These are phyloP conservation scores for Oegoconia quadripuncta DNA, from an alignment of 2,888 invertebrate species.

Conservation along the genomic window DNA sequence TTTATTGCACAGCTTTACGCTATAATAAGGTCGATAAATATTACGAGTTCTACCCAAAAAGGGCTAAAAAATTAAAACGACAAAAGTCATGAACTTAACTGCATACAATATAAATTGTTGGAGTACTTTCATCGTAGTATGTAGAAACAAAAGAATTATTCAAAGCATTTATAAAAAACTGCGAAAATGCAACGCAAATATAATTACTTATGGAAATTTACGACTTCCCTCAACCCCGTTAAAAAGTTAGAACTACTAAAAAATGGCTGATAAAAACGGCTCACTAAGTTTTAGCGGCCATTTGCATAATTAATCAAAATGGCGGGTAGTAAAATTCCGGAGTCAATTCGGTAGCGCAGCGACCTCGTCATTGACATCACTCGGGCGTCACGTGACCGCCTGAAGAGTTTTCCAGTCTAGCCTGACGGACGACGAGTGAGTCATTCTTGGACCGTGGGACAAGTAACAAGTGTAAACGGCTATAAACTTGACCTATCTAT, in stretches of 20 bases:
- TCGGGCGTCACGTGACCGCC: conserved; percentile 42
- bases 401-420: conserved; percentile 62
- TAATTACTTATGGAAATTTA: conserved; percentile 3
- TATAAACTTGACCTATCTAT: too few species aligned
- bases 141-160: neutral
- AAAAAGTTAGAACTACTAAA: neutral
- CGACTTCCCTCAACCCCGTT: neutral
- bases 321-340: conserved; percentile 32
- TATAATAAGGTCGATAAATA: too few species aligned
- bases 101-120: too few species aligned
- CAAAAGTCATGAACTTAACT: too few species aligned
- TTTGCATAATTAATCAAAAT: conserved; percentile 30
- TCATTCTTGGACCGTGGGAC: conserved; percentile 35
- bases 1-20: too few species aligned
- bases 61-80: too few species aligned
- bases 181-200: neutral
- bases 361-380: conserved; percentile 44
- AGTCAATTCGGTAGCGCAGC: conserved; percentile 32
- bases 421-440: conserved; percentile 39
- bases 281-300: conserved; percentile 9
- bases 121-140: too few species aligned
- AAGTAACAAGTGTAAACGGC: conserved; percentile 20
- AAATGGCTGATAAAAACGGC: neutral
- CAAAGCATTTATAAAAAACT: neutral
- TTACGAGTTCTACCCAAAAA: too few species aligned